A percentile compares a stretch with the other conserved stretches of the same genome.
Conservation (phyloP, 1,140 invertebrate genomes). For the Atta texana region DNA sequence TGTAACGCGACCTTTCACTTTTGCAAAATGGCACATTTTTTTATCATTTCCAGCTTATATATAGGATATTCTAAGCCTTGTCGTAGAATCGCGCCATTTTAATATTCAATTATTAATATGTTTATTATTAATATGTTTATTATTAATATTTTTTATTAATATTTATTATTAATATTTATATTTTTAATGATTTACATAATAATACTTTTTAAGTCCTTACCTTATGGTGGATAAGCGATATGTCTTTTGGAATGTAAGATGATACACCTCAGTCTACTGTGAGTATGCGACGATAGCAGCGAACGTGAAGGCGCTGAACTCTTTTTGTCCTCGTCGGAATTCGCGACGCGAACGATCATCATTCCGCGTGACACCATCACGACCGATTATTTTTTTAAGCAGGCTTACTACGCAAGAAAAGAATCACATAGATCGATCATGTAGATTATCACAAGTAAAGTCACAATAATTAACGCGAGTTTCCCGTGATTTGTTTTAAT, state of each 20-base stretch:
- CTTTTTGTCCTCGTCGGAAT: slow-evolving; percentile 62
- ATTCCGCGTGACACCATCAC: slow-evolving; percentile 77
- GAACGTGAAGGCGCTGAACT: slow-evolving; percentile 62
- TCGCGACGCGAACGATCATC: slow-evolving; percentile 67
- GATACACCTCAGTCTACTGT: slow-evolving; percentile 79
- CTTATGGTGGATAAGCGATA: slow-evolving; percentile 82
- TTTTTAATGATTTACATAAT: not conserved
- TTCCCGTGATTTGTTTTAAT: not conserved
- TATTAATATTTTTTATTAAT: too few species aligned
- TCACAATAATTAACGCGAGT: slow-evolving; percentile 35
- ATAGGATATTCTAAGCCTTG: too few species aligned
- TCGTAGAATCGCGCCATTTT: not conserved
- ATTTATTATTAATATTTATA: not conserved
- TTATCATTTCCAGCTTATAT: not conserved
- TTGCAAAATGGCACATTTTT: slow-evolving; percentile 3
- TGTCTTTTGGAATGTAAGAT: slow-evolving; percentile 78
- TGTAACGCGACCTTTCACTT: slow-evolving; percentile 4
- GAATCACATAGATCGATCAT: slow-evolving; percentile 11
- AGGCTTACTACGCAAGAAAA: slow-evolving; percentile 53
- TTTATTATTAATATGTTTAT: not conserved
- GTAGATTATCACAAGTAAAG: slow-evolving; percentile 16
- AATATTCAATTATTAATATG: not conserved
- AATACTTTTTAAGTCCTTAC: slow-evolving; percentile 55
- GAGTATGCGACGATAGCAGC: slow-evolving; percentile 65
- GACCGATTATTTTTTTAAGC: slow-evolving; percentile 64